A percentile compares a stretch with the other conserved stretches of the same genome.
phyloP scores from a whole-genome alignment of 2,888 invertebrate species.

The Atherix ibis region DNA sequence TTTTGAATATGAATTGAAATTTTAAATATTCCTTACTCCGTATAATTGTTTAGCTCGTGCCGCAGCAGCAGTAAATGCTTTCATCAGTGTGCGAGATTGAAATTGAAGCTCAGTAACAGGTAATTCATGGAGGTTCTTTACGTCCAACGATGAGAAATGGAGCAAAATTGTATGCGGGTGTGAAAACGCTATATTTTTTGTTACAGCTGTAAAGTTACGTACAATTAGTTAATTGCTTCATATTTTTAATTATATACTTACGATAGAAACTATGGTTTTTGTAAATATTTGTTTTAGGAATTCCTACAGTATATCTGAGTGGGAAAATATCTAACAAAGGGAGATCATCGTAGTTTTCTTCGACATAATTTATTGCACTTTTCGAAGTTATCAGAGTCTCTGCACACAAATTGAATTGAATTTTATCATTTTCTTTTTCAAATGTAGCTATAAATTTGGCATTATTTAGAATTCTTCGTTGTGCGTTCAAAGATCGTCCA shows the following conservation, averaged over 20 bases:
- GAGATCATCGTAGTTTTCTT: conserved; percentile 35
- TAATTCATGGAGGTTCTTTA: conserved; percentile 51
- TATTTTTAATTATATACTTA: conserved; percentile 34
- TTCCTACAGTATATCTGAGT: conserved; percentile 52
- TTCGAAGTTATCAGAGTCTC: conserved; percentile 51
- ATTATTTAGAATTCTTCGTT: conserved; percentile 43
- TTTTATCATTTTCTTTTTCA: conserved; percentile 41
- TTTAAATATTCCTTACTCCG: conserved; percentile 41
- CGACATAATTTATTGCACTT: conserved; percentile 40
- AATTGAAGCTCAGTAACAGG: conserved; percentile 52
- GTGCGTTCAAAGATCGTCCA: conserved; percentile 37
- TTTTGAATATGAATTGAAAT: conserved; percentile 1
- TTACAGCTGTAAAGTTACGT: conserved; percentile 12
- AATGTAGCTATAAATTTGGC: conserved; percentile 40
- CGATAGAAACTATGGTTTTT: conserved; percentile 46
- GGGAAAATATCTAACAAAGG: conserved; percentile 60
- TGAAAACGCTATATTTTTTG: conserved; percentile 19
- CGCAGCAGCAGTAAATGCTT: conserved; percentile 61
- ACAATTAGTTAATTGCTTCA: conserved; percentile 8
- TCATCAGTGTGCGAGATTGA: conserved; percentile 50
- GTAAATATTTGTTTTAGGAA: conserved; percentile 48
- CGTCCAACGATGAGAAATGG: conserved; percentile 47
- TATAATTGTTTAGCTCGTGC: conserved; percentile 57
- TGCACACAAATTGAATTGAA: conserved; percentile 48
- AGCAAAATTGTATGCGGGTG: conserved; percentile 67